phyloP scores from a whole-genome alignment of 2,113 vertebrate genomes.

The Hypocryptadius cinnamomeus region DNA sequence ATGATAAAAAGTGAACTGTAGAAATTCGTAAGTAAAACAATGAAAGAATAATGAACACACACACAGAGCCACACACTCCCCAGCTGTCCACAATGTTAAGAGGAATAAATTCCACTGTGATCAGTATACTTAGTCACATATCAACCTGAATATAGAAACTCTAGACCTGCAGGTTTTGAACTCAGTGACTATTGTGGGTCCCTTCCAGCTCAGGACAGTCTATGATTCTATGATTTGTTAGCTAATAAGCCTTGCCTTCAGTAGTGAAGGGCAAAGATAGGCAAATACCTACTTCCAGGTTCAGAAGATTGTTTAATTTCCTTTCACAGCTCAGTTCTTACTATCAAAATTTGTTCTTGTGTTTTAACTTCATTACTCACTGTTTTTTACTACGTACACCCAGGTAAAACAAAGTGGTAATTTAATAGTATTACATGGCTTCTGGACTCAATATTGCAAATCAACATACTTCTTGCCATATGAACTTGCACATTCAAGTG shows the following conservation, averaged over 20 bases:
- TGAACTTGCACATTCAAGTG: neutral
- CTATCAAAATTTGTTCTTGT: neutral
- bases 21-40: neutral
- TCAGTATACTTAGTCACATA: neutral
- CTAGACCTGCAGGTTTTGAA: neutral
- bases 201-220: neutral
- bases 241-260: neutral
- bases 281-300: neutral
- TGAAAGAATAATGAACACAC: neutral
- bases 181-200: neutral
- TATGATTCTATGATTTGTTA: neutral
- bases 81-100: neutral
- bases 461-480: neutral
- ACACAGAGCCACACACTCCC: rapidly evolving
- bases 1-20: neutral
- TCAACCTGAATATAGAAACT: neutral
- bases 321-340: neutral
- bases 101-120: neutral
- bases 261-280: neutral
- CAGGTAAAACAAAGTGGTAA: neutral
- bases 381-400: neutral
- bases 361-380: neutral
- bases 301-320: neutral
- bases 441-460: neutral
- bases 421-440: neutral